phyloP scores from a whole-genome alignment of 2,797 vertebrate genomes.

The Acipenser oxyrinchus region DNA sequence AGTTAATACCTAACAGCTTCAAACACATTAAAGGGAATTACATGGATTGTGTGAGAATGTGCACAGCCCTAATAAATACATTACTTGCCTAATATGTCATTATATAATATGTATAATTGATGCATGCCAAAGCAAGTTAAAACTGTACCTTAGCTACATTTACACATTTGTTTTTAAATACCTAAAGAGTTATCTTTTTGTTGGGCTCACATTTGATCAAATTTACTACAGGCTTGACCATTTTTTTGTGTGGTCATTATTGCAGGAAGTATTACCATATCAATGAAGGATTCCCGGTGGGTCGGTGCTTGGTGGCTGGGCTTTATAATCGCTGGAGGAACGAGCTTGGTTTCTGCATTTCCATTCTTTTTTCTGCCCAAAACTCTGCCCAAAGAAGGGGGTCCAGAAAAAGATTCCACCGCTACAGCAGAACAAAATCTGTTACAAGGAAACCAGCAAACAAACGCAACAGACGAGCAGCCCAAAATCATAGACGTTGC shows the following conservation, averaged over 20 bases:
- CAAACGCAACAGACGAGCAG: constrained; percentile 48
- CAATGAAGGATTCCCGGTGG: constrained; percentile 78
- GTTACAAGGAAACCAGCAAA: constrained; percentile 24
- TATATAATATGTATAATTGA: not conserved
- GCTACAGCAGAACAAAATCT: not conserved
- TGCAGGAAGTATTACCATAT: constrained; percentile 74
- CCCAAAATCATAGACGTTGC: constrained; percentile 52
- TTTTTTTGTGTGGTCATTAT: constrained; percentile 11
- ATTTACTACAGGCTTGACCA: not conserved
- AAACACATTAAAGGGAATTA: too few relatives aligned
- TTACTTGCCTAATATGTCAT: not conserved
- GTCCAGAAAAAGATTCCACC: constrained; percentile 9
- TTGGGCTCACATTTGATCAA: not conserved
- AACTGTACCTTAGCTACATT: not conserved
- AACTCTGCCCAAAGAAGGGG: constrained; percentile 42
- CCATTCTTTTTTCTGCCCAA: constrained; percentile 83
- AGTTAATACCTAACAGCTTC: too few relatives aligned
- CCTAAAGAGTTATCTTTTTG: too few relatives aligned
- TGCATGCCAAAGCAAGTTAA: not conserved
- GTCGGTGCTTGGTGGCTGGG: constrained; percentile 92
- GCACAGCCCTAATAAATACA: too few relatives aligned
- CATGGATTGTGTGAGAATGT: too few relatives aligned
- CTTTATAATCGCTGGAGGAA: constrained; percentile 64
- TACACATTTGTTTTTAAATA: not conserved
- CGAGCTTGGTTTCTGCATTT: constrained; percentile 61